Evolutionary conservation across 2,113 vertebrate species (phyloP).

Genomic region (Vanacampus margaritifer): DNA sequence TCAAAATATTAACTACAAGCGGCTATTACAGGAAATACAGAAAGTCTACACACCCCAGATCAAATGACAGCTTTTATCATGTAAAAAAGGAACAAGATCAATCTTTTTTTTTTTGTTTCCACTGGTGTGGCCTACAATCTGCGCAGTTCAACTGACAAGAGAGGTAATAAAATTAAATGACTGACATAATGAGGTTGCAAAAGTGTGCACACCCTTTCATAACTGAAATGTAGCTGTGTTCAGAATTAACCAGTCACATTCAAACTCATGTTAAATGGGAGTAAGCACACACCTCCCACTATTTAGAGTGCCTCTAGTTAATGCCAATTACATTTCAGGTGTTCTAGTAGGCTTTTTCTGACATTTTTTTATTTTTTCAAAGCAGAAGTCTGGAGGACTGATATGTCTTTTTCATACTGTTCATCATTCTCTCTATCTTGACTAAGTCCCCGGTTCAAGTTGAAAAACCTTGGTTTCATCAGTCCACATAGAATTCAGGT

Average conservation of each 20-base stretch:
- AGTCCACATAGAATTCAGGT: too few relatives aligned
- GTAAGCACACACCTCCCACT: not conserved
- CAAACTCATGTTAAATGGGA: not conserved
- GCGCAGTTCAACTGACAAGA: not conserved
- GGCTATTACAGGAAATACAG: not conserved
- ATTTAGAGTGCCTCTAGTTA: too few relatives aligned
- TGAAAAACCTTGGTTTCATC: not conserved
- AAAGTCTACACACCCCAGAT: not conserved
- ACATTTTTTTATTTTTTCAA: not conserved
- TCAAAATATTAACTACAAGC: not conserved
- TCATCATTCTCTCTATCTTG: not conserved
- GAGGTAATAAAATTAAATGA: not conserved
- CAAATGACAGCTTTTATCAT: not conserved
- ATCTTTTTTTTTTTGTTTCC: too few relatives aligned
- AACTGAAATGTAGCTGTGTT: too few relatives aligned
- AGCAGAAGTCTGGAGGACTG: not conserved
- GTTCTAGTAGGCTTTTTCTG: too few relatives aligned
- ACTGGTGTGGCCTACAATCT: not conserved
- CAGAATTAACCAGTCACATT: not conserved
- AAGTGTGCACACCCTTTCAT: not conserved
- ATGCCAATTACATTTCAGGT: too few relatives aligned
- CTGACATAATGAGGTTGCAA: not conserved
- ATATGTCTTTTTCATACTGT: not conserved
- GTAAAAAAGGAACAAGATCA: not conserved
- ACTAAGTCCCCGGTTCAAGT: not conserved